Evolutionary conservation across 2,797 vertebrate genomes (phyloP), one percentile per base, ranked within the genome.

Genomic region (Myripristis jacobus): DNA sequence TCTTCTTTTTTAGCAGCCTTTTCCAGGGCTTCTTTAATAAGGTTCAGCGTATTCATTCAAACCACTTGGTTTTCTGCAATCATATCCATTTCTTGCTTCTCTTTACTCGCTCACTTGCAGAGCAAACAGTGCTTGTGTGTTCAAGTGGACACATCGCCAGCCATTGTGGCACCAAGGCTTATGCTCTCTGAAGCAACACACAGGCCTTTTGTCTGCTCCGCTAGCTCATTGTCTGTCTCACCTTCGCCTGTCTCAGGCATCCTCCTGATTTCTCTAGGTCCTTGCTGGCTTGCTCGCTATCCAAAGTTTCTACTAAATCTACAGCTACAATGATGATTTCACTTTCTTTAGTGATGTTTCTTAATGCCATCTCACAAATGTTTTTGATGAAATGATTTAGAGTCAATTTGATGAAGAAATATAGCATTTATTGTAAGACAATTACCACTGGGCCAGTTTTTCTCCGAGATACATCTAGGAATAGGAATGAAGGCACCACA

Each of bases 101-200:
- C 19, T 58, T 51, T 7, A 1, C 47, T 53, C 41, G 58, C 47
- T 19, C 47, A 50, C 38, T 41, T 9, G 21, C 50, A 46, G 34
- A 77, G 43, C 50, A 75, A 73, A 66, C 72, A 76, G 69, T 71
- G 66, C 56, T 70, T 67, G 66, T 69, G 72, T 58, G 63, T 57
- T 72, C 65, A 91, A 72, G 85, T 73, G 77, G 73, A 88, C 66
- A 31, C 38, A 62, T 75, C 63, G 76, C 68, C 66, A 78, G 86
- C 77, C 79, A 75, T 71, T 55, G n/a, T 75, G 75, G 82, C 80
- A 64, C 68, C 62, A 78, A 74, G 48, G 53, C 69, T 75, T 67
- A 73, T 72, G 41, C 70, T 69, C 51, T 70, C 47, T 76, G 71
- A 31, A 78, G 77, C 70, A 66, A 52, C 55, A 71, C 63, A 59